These are phyloP conservation scores for Naso thynnoides DNA, from an alignment of 2,797 vertebrate genomes.

Conservation along the genomic window DNA sequence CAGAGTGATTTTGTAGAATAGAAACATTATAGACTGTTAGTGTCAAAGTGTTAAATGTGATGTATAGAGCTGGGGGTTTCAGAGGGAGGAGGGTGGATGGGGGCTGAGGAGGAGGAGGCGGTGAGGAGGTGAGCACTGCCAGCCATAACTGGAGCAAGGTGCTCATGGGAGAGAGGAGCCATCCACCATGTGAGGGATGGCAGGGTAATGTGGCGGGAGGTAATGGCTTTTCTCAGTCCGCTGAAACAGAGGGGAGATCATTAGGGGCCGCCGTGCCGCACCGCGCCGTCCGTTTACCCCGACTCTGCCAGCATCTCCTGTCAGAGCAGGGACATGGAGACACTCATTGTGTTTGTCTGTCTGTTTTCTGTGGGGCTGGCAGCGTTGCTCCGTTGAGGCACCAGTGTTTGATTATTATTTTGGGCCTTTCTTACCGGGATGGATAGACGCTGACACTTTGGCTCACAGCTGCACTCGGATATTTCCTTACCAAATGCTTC, in stretches of 20 bases:
- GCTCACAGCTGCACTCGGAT: constrained; percentile 67
- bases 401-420: constrained; percentile 81
- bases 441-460: constrained; percentile 75
- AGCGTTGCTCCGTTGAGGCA: constrained; percentile 72
- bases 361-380: constrained; percentile 68
- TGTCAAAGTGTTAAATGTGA: constrained; percentile 99
- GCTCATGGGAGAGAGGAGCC: constrained; percentile 95
- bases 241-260: constrained; percentile 87
- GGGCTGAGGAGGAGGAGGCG: constrained; percentile 78
- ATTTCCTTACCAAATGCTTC: constrained; percentile 70
- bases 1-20: constrained; percentile 99
- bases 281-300: constrained; percentile 77
- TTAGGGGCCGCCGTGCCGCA: constrained; percentile 74
- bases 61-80: constrained; percentile 93
- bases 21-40: constrained; percentile 99
- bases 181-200: constrained; percentile 95
- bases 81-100: constrained; percentile 79
- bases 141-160: constrained; percentile 92
- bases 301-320: constrained; percentile 71
- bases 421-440: constrained; percentile 67
- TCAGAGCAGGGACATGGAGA: constrained; percentile 70
- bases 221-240: constrained; percentile 95
- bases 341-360: constrained; percentile 77
- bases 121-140: constrained; percentile 87
- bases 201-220: constrained; percentile 95